These are phyloP conservation scores for Liodrosophila aerea DNA, from an alignment of 2,888 invertebrate genomes.

Conservation along the genomic window DNA sequence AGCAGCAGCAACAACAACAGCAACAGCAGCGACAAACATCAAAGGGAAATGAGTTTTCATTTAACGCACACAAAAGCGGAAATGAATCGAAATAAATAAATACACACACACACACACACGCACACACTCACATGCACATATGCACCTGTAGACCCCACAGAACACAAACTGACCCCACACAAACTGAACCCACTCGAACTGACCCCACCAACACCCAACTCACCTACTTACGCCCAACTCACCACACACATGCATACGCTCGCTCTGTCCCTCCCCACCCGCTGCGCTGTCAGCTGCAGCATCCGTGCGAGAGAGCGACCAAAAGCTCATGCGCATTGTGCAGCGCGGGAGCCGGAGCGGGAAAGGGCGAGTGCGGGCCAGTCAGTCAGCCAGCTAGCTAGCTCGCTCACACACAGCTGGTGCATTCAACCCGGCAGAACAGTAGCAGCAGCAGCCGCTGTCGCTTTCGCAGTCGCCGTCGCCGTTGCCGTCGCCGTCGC, in stretches of 20 bases:
- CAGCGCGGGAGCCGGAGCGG: not conserved
- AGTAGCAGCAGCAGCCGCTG: slow-evolving; percentile 19
- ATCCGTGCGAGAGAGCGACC: slow-evolving; percentile 1
- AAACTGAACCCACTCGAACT: slow-evolving; percentile 14
- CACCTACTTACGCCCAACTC: too few relatives aligned
- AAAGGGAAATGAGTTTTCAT: slow-evolving; percentile 81
- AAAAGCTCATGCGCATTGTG: too few relatives aligned
- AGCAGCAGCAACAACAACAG: slow-evolving; percentile 15
- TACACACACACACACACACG: slow-evolving; percentile 21
- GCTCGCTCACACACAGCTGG: slow-evolving; percentile 39
- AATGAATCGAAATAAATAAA: slow-evolving; percentile 80
- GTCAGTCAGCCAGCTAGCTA: slow-evolving; percentile 35
- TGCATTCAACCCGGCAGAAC: slow-evolving; percentile 69
- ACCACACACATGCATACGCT: not conserved
- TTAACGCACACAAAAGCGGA: slow-evolving; percentile 76
- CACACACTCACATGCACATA: slow-evolving; percentile 5
- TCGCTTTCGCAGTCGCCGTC: too few relatives aligned
- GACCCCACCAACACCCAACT: slow-evolving; percentile 22
- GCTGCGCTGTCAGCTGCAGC: slow-evolving; percentile 25
- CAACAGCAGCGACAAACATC: slow-evolving; percentile 58
- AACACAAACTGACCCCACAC: slow-evolving; percentile 29
- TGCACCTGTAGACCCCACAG: not conserved
- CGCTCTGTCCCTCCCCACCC: too few relatives aligned
- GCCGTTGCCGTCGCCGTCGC: slow-evolving; percentile 5
- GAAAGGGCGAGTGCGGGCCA: slow-evolving; percentile 12